Conservation (phyloP, 2,888 invertebrate genomes). For the Ceraclea dissimilis region DNA sequence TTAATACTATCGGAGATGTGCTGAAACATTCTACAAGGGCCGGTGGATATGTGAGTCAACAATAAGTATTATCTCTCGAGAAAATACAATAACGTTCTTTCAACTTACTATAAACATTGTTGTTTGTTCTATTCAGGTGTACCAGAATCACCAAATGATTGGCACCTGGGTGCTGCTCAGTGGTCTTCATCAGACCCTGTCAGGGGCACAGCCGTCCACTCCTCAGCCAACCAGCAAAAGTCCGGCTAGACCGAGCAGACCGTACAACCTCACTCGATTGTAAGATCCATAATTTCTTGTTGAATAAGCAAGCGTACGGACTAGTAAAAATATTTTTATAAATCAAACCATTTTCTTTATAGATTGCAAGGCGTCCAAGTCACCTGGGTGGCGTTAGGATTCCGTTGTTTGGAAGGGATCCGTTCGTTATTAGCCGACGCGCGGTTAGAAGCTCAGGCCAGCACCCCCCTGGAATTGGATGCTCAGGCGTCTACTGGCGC, state of each 20-base stretch:
- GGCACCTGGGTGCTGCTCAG: conserved; percentile 83
- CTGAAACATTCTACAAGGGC: conserved; percentile 81
- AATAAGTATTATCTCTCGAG: too few relatives aligned
- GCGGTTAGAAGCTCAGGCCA: conserved; percentile 57
- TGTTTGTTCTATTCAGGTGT: conserved; percentile 46
- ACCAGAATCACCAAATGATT: conserved; percentile 84
- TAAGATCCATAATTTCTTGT: conserved; percentile 29
- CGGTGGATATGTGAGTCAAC: conserved; percentile 68
- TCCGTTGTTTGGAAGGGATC: conserved; percentile 72
- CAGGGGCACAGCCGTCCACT: conserved; percentile 44
- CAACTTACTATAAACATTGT: too few relatives aligned
- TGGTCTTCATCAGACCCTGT: conserved; percentile 77
- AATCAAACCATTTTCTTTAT: conserved; percentile 21
- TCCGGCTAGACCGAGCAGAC: conserved; percentile 41
- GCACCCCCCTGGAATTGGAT: neutral
- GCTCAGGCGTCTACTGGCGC: neutral
- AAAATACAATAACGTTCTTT: neutral
- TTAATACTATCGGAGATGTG: conserved; percentile 69
- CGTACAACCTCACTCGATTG: conserved; percentile 45
- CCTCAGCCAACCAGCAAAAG: conserved; percentile 36
- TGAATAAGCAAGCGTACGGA: too few relatives aligned
- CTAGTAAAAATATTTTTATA: too few relatives aligned
- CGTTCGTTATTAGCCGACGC: conserved; percentile 69
- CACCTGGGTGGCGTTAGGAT: conserved; percentile 81
- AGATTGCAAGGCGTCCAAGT: conserved; percentile 85